Evolutionary conservation across 2,888 invertebrate species (phyloP).

Genomic region (Urechis unicinctus): DNA sequence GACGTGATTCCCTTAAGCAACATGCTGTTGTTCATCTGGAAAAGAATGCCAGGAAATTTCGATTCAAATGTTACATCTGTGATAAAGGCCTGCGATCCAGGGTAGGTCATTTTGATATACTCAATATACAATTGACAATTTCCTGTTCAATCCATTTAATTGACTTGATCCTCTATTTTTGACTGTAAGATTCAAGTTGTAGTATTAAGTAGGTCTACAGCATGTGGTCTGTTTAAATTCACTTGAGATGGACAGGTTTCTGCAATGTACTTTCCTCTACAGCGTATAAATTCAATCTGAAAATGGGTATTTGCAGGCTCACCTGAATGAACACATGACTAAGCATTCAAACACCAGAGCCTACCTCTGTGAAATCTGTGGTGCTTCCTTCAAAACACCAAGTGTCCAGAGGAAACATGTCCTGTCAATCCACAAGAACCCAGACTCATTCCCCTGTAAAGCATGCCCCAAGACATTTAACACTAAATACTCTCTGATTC

Average conservation of each 20-base stretch:
- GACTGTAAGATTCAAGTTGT: too few relatives aligned
- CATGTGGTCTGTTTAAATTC: too few relatives aligned
- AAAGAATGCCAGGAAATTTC: constrained; percentile 23
- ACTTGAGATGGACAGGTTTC: too few relatives aligned
- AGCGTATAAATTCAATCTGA: too few relatives aligned
- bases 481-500: constrained; percentile 48
- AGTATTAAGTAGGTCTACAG: too few relatives aligned
- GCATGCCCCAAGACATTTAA: constrained; percentile 49
- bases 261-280: too few relatives aligned
- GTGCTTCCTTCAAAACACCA: constrained; percentile 53
- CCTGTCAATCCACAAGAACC: constrained; percentile 48
- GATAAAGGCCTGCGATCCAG: constrained; percentile 44
- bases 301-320: constrained; percentile 44
- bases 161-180: too few relatives aligned
- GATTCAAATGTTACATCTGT: constrained; percentile 40
- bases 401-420: constrained; percentile 51
- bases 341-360: constrained; percentile 52
- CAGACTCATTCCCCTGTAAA: constrained; percentile 42
- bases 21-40: constrained; percentile 35
- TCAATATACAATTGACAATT: too few relatives aligned
- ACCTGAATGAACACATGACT: constrained; percentile 44
- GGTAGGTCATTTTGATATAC: constrained; percentile 25
- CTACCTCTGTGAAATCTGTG: constrained; percentile 55
- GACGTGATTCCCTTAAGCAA: constrained; percentile 54
- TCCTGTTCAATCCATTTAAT: too few relatives aligned